Conservation (phyloP, 2,888 invertebrate species). For the Yponomeuta evonymella region DNA sequence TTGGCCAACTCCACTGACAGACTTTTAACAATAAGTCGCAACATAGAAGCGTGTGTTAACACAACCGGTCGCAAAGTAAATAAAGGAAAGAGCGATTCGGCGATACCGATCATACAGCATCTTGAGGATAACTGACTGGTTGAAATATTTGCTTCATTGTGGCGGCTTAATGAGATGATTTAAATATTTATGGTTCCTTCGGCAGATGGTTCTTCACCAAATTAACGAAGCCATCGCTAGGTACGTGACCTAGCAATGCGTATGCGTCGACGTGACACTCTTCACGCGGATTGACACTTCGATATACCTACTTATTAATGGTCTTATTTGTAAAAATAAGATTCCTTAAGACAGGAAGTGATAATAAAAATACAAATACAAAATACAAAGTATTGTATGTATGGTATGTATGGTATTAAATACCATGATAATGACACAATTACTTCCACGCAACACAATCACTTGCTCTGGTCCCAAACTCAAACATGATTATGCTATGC, state of each 20-base stretch:
- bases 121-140: slow-evolving; percentile 40
- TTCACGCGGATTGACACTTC: not conserved
- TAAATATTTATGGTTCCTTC: slow-evolving; percentile 49
- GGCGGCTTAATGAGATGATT: slow-evolving; percentile 45
- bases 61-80: slow-evolving; percentile 35
- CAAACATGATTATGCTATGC: no score
- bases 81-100: slow-evolving; percentile 35
- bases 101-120: slow-evolving; percentile 42
- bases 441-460: no score
- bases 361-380: no score
- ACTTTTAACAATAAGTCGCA: not conserved
- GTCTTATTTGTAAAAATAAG: no score
- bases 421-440: no score
- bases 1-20: not conserved
- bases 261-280: not conserved
- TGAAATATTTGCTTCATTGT: slow-evolving; percentile 39
- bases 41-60: slow-evolving; percentile 38
- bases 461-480: no score
- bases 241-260: not conserved
- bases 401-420: no score
- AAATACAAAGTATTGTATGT: no score
- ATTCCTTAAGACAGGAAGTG: no score
- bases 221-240: no score
- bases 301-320: no score
- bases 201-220: slow-evolving; percentile 20